Conservation (phyloP, 92 coral and sea anemone species). For the Epizoanthus scotinus region DNA sequence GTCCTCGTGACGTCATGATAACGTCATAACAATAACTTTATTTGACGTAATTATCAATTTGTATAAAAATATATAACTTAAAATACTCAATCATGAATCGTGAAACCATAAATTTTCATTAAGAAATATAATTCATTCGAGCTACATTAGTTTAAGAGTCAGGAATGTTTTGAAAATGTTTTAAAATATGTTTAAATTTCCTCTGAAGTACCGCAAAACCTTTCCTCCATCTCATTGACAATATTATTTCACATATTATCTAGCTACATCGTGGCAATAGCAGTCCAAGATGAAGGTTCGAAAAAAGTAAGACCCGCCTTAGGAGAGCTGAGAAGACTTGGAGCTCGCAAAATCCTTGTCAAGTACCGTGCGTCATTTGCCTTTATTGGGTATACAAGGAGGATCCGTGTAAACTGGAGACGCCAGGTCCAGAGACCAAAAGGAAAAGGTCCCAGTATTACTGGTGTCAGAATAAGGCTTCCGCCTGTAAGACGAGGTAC, state of each 20-base stretch:
- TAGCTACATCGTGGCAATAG: constrained; percentile 38
- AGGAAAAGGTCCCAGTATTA: constrained; percentile 14
- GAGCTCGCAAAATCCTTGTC: constrained; percentile 15
- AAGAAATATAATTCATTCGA: no score
- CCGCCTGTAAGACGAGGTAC: constrained; percentile 30
- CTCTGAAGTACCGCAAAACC: neutral
- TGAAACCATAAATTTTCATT: no score
- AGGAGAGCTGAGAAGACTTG: constrained; percentile 26
- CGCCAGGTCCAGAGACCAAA: constrained; percentile 11
- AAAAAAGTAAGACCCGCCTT: constrained; percentile 11
- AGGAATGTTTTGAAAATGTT: neutral
- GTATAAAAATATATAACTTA: no score
- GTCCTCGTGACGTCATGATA: no score
- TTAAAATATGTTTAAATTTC: neutral
- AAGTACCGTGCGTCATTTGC: constrained; percentile 39
- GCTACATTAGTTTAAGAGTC: no score
- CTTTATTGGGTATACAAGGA: constrained; percentile 36
- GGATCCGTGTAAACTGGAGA: constrained; percentile 32
- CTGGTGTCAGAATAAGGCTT: constrained; percentile 14
- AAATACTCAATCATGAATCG: no score
- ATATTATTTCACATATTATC: neutral
- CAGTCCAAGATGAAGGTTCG: constrained; percentile 33
- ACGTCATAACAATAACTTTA: no score
- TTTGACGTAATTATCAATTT: no score
- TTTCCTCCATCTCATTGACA: neutral